phyloP scores from a whole-genome alignment of 1,140 invertebrate genomes.

The Catajapyx aquilonaris region DNA sequence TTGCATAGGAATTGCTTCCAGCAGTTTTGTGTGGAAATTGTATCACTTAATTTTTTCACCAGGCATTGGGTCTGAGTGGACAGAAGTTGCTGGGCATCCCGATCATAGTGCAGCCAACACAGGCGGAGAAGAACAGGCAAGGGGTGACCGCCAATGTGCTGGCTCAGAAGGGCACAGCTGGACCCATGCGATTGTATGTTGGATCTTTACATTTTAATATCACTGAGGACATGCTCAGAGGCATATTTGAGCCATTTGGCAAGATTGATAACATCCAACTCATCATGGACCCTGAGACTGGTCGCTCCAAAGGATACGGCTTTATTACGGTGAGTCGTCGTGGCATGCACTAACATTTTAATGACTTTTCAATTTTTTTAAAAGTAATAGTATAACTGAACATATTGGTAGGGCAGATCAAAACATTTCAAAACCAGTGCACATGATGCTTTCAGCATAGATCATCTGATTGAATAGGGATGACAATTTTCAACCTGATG shows the following conservation, averaged over 20 bases:
- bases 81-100: slow-evolving; percentile 93
- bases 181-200: slow-evolving; percentile 92
- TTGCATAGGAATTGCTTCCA: no score
- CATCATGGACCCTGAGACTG: slow-evolving; percentile 85
- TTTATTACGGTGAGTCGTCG: slow-evolving; percentile 71
- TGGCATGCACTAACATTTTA: no score
- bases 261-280: slow-evolving; percentile 94
- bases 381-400: no score
- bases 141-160: slow-evolving; percentile 28
- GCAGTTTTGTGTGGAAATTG: no score
- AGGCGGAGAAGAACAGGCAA: slow-evolving; percentile 93
- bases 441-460: no score
- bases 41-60: slow-evolving; percentile 17
- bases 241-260: slow-evolving; percentile 99
- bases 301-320: slow-evolving; percentile 89
- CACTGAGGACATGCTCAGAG: slow-evolving; percentile 93
- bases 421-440: no score
- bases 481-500: no score
- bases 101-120: slow-evolving; percentile 94
- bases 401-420: no score
- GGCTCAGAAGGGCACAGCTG: slow-evolving; percentile 61
- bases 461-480: no score
- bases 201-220: slow-evolving; percentile 98
- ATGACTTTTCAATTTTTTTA: no score
- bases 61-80: slow-evolving; percentile 89